phyloP scores from a whole-genome alignment of 2,113 vertebrate species.

The Pitta sordida region DNA sequence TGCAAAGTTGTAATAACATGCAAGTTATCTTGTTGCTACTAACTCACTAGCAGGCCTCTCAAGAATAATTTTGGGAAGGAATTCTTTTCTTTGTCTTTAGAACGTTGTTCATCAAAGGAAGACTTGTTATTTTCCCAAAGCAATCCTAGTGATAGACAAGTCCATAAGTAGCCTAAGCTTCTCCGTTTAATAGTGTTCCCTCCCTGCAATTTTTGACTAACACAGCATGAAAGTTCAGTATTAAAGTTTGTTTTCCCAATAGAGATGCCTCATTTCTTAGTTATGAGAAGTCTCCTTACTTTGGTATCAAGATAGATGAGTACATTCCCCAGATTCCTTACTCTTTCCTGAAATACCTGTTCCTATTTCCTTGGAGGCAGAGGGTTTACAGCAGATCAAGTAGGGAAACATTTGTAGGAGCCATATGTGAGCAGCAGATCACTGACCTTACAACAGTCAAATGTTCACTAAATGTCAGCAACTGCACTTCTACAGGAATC shows the following conservation, averaged over 20 bases:
- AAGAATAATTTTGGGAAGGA: background rate
- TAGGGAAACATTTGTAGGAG: background rate
- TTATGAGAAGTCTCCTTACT: slow-evolving; percentile 15
- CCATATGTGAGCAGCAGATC: background rate
- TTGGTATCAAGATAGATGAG: background rate
- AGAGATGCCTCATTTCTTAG: background rate
- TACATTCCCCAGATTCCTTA: slow-evolving; percentile 5
- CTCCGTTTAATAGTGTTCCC: background rate
- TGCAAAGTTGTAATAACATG: background rate
- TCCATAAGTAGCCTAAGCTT: background rate
- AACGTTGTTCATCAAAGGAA: background rate
- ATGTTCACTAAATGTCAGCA: background rate
- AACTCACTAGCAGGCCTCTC: background rate
- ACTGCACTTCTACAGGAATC: background rate
- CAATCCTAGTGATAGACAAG: background rate
- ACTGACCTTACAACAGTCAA: background rate
- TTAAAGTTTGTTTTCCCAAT: slow-evolving; percentile 11
- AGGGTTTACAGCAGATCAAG: background rate
- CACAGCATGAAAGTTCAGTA: background rate
- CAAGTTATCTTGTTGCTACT: background rate
- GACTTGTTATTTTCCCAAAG: background rate
- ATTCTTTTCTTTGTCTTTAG: background rate
- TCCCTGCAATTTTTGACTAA: background rate
- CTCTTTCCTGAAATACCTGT: slow-evolving; percentile 6
- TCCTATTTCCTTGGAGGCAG: background rate